Base-by-base conservation (phyloP, 1,140 invertebrate genomes). In the Drosophila lini region DNA sequence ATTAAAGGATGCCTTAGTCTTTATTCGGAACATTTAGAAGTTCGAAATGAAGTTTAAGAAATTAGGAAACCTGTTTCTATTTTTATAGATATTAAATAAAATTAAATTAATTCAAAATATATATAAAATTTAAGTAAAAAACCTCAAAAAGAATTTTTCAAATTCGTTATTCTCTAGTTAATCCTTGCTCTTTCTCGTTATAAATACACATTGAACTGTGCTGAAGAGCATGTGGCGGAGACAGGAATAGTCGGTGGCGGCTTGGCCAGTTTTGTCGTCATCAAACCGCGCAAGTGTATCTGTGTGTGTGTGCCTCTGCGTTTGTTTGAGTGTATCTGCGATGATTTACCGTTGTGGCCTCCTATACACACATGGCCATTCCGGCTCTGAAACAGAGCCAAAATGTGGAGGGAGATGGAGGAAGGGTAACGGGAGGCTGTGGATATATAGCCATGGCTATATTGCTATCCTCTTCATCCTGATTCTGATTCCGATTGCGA, bases 311-410 rank as follows among this genome's bases (percentile, higher is more conserved):
- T 48, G 25, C 5, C 25, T 28, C 25, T 69, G 45, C 57, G 32
- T 60, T 40, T 45, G 41, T 36, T 56, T 60, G 45, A 25, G 80
- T 63, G 56, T 61, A 44, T 68, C 50, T 64, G 62, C 55, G 78
- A 78, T 89, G 84, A 89, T 89, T 89, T 89, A 89, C 84, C 63
- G 84, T 89, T 89, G 84, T 89, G 84, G 84, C 84, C 84, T 70
- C 68, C 63, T 73, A 60, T 60, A 47, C 44, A 48, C 38, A 58
- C 71, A 73, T 75, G 48, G 16, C 48, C 50, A 63, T 74, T 53
- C 65, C 59, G 59, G 40, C 22, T 22, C 47, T 70, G 38, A 42
- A 70, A 57, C 48, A 56, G 63, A 55, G 16, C 67, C 63, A 57
- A 55, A 68, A 44, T 47, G 38, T 22, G 31, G 19, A 7, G 25